Evolutionary conservation across 1,140 invertebrate species (phyloP).

Genomic region (Dendroctonus valens): DNA sequence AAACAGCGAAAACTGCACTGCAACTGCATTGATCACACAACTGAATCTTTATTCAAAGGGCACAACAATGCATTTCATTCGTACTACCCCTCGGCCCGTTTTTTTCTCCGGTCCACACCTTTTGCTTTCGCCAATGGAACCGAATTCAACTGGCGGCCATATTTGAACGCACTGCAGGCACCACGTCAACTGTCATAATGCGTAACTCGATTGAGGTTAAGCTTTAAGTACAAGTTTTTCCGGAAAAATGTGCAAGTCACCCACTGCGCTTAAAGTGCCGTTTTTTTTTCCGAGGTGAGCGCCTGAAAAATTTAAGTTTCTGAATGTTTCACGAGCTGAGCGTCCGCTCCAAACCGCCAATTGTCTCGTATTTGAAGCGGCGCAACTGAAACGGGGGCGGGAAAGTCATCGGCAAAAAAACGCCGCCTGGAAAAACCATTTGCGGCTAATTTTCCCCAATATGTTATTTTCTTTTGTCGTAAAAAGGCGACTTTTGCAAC

Average conservation of each 20-base stretch:
- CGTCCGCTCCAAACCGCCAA: conserved; percentile 4
- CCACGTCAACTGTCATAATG: too few relatives aligned
- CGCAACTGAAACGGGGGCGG: conserved; percentile 3
- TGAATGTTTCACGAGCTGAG: conserved; percentile 10
- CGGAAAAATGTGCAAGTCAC: neutral
- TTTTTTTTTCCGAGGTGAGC: neutral
- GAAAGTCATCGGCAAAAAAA: conserved; percentile 8
- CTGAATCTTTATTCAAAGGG: too few relatives aligned
- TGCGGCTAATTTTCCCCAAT: conserved; percentile 33
- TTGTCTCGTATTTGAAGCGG: conserved; percentile 8
- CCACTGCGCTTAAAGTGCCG: neutral
- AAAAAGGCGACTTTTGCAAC: neutral
- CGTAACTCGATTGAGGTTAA: too few relatives aligned
- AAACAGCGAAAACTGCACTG: too few relatives aligned
- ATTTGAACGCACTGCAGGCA: too few relatives aligned
- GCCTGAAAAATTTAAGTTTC: conserved; percentile 6
- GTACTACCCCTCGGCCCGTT: too few relatives aligned
- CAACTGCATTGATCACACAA: too few relatives aligned
- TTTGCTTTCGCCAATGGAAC: too few relatives aligned
- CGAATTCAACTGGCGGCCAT: too few relatives aligned
- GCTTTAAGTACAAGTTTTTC: too few relatives aligned
- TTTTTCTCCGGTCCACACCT: too few relatives aligned
- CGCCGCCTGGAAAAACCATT: conserved; percentile 20
- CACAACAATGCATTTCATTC: too few relatives aligned
- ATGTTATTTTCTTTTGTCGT: neutral